Percentiles rank a stretch among this genome's conserved stretches.
Conservation (phyloP, 2,888 invertebrate species). For the Eupithecia inturbata region DNA sequence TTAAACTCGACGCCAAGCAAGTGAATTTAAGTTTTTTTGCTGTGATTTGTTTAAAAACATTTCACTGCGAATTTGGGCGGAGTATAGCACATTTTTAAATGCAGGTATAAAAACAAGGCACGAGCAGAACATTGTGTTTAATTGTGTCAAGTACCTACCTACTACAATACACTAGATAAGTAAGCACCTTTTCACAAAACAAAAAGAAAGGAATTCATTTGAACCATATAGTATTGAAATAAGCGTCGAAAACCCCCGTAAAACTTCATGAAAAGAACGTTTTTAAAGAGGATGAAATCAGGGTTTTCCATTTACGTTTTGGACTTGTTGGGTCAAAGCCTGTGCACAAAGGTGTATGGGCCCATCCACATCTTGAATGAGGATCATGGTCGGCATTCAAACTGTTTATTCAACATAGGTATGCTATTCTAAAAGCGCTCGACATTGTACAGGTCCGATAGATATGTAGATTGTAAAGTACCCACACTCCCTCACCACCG, state of each 20-base stretch:
- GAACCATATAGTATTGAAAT: constrained; percentile 20
- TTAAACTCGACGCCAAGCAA: too few relatives aligned
- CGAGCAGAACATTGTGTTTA: too few relatives aligned
- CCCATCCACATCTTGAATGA: constrained; percentile 46
- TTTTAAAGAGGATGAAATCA: constrained; percentile 26
- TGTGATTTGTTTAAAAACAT: too few relatives aligned
- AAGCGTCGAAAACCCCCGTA: constrained; percentile 16
- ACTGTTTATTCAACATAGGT: constrained; percentile 61
- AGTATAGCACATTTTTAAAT: too few relatives aligned
- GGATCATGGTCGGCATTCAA: constrained; percentile 53
- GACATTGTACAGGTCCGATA: constrained; percentile 14
- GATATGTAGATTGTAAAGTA: background rate
- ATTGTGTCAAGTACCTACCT: too few relatives aligned
- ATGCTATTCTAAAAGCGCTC: constrained; percentile 44
- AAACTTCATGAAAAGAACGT: constrained; percentile 9
- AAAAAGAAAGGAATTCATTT: background rate
- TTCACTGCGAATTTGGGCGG: too few relatives aligned
- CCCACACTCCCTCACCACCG: too few relatives aligned
- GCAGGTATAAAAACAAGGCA: too few relatives aligned
- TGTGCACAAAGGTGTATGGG: constrained; percentile 49
- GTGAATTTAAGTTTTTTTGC: too few relatives aligned
- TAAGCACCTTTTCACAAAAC: background rate
- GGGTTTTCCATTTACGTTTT: constrained; percentile 28
- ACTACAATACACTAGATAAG: too few relatives aligned
- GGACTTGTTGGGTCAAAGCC: constrained; percentile 36